Base-by-base conservation (phyloP, 2,888 invertebrate genomes). In the Epinotia brunnichana region DNA sequence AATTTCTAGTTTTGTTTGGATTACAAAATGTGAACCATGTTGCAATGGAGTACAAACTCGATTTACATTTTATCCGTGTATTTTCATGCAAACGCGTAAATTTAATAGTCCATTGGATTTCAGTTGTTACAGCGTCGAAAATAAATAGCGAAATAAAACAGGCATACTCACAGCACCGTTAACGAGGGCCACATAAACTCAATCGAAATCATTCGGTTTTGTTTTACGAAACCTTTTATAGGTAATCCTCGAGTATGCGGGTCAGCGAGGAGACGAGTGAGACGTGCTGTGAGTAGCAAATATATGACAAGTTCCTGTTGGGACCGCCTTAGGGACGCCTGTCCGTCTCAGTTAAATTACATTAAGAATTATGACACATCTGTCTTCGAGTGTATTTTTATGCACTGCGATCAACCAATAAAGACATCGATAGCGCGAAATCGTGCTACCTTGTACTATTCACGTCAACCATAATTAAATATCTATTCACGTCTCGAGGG, bases 281-380 rank as follows among this genome's bases (percentile, higher is more conserved):
- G 71, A 73, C 74, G 68, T 75, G 75, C 69, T 73, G 75, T 68
- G 75, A 74, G 73, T 75, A 75, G 76, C 76, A 78, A 79, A 79
- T 78, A 79, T 44, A 79, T 78, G 78, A 71, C 75, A 76, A 79
- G 78, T 67, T 56, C 17, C 10, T 19, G 76, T 74, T 76, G 70
- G 51, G 77, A 76, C 75, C 70, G 74, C 74, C 73, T 74, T 68
- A 60, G 70, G 66, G 77, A 73, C 75, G 77, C 74, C 75, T 77
- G 74, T 74, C 79, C 76, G 77, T 74, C 77, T 79, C 76, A 77
- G 76, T 76, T 78, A 81, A 78, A 80, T 83, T 84, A 80, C 77
- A 78, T 81, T 77, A 82, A 74, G 60, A 76, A 73, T 77, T 76
- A 77, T 75, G 35, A 44, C 35, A 41, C 29, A 19, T 21, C 17